Conservation (phyloP, 2,113 vertebrate species). For the Gasterosteus nipponicus region DNA sequence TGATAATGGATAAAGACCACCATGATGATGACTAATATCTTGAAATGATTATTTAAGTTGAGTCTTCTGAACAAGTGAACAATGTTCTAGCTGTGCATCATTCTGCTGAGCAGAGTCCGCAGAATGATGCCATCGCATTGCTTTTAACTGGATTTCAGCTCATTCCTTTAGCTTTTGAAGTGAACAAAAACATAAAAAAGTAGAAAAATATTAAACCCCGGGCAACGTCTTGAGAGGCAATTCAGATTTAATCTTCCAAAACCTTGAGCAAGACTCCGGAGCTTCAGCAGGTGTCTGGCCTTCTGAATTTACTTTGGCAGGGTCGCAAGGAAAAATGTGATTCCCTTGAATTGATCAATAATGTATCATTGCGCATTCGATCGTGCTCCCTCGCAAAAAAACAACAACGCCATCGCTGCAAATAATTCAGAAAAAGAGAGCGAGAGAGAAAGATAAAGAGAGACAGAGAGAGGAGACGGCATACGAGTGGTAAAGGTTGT, state of each 20-base stretch:
- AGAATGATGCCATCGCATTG: background rate
- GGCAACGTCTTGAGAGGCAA: background rate
- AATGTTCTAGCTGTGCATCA: background rate
- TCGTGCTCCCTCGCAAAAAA: conserved; percentile 27
- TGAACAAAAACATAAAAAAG: background rate
- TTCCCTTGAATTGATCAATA: conserved; percentile 9
- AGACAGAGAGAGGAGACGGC: conserved; percentile 39
- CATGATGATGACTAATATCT: background rate
- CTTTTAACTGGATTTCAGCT: background rate
- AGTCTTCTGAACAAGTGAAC: background rate
- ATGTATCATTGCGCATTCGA: conserved; percentile 16
- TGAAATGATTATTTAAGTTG: background rate
- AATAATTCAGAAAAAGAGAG: conserved; percentile 6
- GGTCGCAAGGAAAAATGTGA: conserved; percentile 3
- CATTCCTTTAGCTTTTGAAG: background rate
- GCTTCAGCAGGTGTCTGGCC: background rate
- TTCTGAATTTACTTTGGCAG: conserved; percentile 27
- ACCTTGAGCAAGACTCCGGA: conserved; percentile 1
- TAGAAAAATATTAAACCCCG: background rate
- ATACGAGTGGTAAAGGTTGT: conserved; percentile 64
- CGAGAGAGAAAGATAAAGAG: conserved; percentile 23
- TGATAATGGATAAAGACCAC: background rate
- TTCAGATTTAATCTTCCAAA: conserved; percentile 10
- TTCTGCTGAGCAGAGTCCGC: background rate
- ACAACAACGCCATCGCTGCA: conserved; percentile 19